Evolutionary conservation across 2,888 invertebrate genomes (phyloP), one percentile per base, ranked within the genome.

Genomic region (Marronus borbonicus): DNA sequence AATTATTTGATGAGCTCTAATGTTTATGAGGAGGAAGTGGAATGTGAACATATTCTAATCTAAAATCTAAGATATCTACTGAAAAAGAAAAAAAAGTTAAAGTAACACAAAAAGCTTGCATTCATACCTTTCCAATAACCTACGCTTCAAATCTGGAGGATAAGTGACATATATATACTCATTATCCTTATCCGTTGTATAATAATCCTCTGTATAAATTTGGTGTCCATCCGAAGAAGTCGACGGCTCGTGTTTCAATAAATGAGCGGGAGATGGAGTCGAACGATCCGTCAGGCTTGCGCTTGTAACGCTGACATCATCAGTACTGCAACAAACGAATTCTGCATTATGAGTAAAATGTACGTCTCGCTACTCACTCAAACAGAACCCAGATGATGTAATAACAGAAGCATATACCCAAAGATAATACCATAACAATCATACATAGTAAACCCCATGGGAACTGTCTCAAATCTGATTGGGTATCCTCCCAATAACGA

Each of bases 381-480:
- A 96, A 97, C 79, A 97, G 92, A 83, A 96, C 95, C 95, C 97
- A 97, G 84, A 97, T 95, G 85, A 97, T 93, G 89, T 97, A 97
- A 88, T 97, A 97, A 89, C 97, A 97, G 89, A 96, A 93, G 88
- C 96, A 95, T 81, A 97, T 93, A 65, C 96, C 95, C 74, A 95
- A 91, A 62, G 95, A 94, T 64, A 96, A 91, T 72, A 96, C 93
- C 85, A 96, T 94, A 80, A 96, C 93, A 66, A 96, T 92, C 80
- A 96, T 94, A 83, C 96, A 92, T 74, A 93, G 89, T 72, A 93
- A 90, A 69, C 95, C 95, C 95, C 96, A 95, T 39, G 96, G 96
- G 86, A 96, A 96, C 81, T 93, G 93, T 83, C 94, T 92, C 70
- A 93, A 92, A 81, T 94, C 92, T 12, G 92, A 91, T 81, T 94